Evolutionary conservation across 2,888 invertebrate species (phyloP).

Genomic region (Therioaphis trifolii): DNA sequence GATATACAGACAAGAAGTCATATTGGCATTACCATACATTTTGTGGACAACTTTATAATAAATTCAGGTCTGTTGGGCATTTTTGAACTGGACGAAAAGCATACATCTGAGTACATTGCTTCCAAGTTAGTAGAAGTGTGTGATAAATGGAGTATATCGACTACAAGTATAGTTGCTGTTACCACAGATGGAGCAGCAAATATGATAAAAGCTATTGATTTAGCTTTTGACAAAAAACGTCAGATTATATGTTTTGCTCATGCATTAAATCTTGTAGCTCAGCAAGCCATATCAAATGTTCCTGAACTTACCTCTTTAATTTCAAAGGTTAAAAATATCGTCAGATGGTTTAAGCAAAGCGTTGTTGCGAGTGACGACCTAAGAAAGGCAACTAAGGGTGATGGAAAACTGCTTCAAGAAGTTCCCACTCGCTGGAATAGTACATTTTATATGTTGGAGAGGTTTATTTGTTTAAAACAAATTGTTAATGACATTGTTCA

Average conservation of each 20-base stretch:
- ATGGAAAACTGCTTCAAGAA: constrained; percentile 34
- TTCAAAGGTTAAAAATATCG: constrained; percentile 16
- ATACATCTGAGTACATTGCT: constrained; percentile 68
- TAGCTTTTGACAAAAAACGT: constrained; percentile 67
- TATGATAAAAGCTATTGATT: constrained; percentile 67
- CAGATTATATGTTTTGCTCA: constrained; percentile 68
- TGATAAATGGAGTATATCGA: constrained; percentile 66
- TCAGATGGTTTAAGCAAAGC: constrained; percentile 17
- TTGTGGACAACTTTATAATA: constrained; percentile 64
- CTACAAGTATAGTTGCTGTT: constrained; percentile 66
- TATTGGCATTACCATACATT: constrained; percentile 67
- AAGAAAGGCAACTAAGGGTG: neutral
- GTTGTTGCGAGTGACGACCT: constrained; percentile 16
- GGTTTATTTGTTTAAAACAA: constrained; percentile 16
- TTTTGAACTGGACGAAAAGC: constrained; percentile 67
- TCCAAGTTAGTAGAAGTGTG: constrained; percentile 66
- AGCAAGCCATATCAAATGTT: constrained; percentile 62
- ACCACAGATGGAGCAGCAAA: constrained; percentile 66
- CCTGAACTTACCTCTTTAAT: constrained; percentile 49
- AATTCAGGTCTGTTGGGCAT: constrained; percentile 67
- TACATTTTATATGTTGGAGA: constrained; percentile 25
- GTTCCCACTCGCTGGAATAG: constrained; percentile 17
- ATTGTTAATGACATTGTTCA: constrained; percentile 29
- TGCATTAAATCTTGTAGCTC: constrained; percentile 68
- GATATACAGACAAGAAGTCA: constrained; percentile 67